phyloP scores from a whole-genome alignment of 2,113 vertebrate species.

The Petaurus breviceps region DNA sequence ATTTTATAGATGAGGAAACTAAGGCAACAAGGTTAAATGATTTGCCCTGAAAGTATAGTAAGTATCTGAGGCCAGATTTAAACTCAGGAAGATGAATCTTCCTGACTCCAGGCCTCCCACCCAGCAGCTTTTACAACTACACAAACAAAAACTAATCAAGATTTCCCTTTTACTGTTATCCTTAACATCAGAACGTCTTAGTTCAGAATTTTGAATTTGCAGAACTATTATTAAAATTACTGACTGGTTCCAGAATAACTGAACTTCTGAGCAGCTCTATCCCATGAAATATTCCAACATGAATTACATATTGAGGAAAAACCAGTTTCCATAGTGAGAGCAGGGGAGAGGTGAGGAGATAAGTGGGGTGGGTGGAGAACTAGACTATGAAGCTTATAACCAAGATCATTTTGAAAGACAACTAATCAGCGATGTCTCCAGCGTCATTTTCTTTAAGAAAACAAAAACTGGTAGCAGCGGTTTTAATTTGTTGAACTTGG shows the following conservation, averaged over 20 bases:
- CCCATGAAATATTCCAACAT: neutral
- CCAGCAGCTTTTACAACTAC: slow-evolving; percentile 59
- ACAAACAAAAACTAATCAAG: slow-evolving; percentile 65
- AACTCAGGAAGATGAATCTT: neutral
- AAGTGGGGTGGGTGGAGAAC: rapidly evolving
- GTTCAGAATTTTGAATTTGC: neutral
- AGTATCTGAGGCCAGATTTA: neutral
- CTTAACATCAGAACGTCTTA: slow-evolving; percentile 50
- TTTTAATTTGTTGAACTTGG: slow-evolving; percentile 9
- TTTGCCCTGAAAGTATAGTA: too few relatives aligned
- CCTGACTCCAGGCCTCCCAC: neutral
- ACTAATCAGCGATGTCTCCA: neutral
- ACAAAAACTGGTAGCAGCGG: neutral
- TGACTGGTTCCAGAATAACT: neutral
- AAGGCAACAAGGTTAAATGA: neutral
- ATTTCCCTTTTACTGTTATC: slow-evolving; percentile 61
- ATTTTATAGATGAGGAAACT: neutral
- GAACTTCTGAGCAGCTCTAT: neutral
- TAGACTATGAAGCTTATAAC: neutral
- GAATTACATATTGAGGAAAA: neutral
- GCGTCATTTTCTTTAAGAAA: neutral
- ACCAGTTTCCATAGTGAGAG: neutral
- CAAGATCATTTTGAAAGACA: neutral
- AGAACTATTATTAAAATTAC: neutral
- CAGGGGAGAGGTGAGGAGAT: neutral